Conservation (phyloP, 2,888 invertebrate species). For the Thecocarcelia acutangulata region DNA sequence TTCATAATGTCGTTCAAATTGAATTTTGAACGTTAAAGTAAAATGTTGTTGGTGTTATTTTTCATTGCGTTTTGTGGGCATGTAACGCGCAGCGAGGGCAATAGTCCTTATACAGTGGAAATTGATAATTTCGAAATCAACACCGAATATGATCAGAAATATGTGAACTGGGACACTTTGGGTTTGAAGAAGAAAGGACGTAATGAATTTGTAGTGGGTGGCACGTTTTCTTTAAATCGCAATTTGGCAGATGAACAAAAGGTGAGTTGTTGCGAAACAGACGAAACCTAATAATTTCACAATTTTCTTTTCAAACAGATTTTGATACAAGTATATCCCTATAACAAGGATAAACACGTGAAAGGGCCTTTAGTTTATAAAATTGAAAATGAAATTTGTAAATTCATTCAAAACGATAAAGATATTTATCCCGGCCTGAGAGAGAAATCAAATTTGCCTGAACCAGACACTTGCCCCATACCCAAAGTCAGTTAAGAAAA, state of each 20-base stretch:
- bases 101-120: conserved; percentile 70
- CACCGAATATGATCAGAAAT: conserved; percentile 71
- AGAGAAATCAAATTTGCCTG: conserved; percentile 73
- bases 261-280: conserved; percentile 2
- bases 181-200: conserved; percentile 73
- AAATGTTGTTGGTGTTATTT: conserved; percentile 17
- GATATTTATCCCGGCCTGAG: conserved; percentile 73
- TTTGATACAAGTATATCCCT: conserved; percentile 47
- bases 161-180: conserved; percentile 75
- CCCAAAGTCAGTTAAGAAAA: conserved; percentile 69
- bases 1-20: not conserved
- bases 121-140: conserved; percentile 73
- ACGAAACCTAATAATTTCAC: not conserved
- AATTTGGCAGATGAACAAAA: conserved; percentile 73
- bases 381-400: conserved; percentile 72
- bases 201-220: conserved; percentile 74
- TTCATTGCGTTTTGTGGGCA: not conserved
- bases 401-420: conserved; percentile 73
- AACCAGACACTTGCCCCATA: conserved; percentile 73
- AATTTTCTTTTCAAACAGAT: conserved; percentile 31
- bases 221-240: conserved; percentile 72
- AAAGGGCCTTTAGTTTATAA: conserved; percentile 69
- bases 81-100: not conserved
- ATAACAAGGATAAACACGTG: conserved; percentile 14
- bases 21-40: not conserved